Percentiles rank a stretch among this genome's conserved stretches.
Evolutionary conservation across 2,113 vertebrate genomes (phyloP).

Genomic region (Oryzias javanicus): DNA sequence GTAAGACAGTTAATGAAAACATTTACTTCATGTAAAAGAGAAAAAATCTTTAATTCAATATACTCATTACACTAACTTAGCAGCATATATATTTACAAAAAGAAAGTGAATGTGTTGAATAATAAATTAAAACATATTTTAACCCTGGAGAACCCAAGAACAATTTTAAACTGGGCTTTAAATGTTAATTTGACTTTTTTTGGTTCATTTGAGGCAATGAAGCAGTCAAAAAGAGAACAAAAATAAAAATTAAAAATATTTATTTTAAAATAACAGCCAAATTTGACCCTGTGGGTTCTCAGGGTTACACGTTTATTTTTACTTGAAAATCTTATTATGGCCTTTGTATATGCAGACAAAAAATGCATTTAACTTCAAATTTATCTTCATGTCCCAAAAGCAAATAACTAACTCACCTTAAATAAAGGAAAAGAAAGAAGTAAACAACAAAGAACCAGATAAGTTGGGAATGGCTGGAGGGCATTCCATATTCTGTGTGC

Average conservation of each 20-base stretch:
- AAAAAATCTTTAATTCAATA: neutral
- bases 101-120: no score
- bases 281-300: neutral
- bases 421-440: conserved; percentile 98
- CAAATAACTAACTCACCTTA: conserved; percentile 81
- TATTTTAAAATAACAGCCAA: neutral
- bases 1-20: conserved; percentile 26
- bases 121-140: no score
- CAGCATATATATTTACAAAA: no score
- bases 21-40: neutral
- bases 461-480: conserved; percentile 96
- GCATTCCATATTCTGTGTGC: conserved; percentile 94
- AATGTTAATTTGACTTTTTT: no score
- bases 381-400: neutral
- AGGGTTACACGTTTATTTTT: no score
- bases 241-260: neutral
- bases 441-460: conserved; percentile 99
- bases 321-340: no score
- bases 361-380: no score
- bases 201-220: neutral
- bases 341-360: no score
- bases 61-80: no score
- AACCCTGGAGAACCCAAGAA: no score
- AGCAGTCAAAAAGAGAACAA: neutral
- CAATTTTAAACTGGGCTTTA: no score